Base-by-base conservation (phyloP, 2,888 invertebrate species). In the Sinohyriopsis cumingii region DNA sequence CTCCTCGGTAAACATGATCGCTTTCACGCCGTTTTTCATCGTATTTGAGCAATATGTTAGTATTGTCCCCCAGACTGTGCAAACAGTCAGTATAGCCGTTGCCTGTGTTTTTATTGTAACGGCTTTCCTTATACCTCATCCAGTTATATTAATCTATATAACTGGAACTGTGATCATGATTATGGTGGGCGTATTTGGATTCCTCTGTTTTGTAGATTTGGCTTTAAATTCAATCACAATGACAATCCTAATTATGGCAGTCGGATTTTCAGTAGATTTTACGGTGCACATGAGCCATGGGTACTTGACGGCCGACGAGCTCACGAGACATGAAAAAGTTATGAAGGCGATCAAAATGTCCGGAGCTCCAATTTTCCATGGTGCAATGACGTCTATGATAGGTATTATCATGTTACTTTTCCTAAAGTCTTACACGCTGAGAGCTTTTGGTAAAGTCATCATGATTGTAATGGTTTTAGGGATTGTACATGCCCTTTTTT, bases 221-320 rank as follows among this genome's bases (percentile, higher is more conserved):
- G 75, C 81, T 12, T 71, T 86, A 2, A 86, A 82, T 68, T 81
- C 83, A 12, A 80, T 87, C 19, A 86, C 86, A 7, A 85, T 84
- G 81, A 83, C 86, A 24, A 83, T 84, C 63, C 64, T 86, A 3
- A 82, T 86, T n/a, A 83, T 87, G 77, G 78, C 82, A 57, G 82
- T 86, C 4, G 87, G 86, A 1, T 87, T 86, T 72, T 83, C 84
- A 20, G 81, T 86, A 9, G 85, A 84, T 67, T 82, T 82, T 72
- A 75, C 80, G n/a, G 83, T 81, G 6, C 84, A 85, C 65, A 78
- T 84, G 19, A 82, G 82, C n/a, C 78, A 84, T 57, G 82, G 83
- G 1, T 85, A 73, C 56, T 75, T 84, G 67, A 71, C 76, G 18
- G 67, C 78, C 1, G 63, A 59, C 6, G 72, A 68, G 9, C 64